Evolutionary conservation across 2,888 invertebrate genomes (phyloP).

Genomic region (Cheilosia pagana): DNA sequence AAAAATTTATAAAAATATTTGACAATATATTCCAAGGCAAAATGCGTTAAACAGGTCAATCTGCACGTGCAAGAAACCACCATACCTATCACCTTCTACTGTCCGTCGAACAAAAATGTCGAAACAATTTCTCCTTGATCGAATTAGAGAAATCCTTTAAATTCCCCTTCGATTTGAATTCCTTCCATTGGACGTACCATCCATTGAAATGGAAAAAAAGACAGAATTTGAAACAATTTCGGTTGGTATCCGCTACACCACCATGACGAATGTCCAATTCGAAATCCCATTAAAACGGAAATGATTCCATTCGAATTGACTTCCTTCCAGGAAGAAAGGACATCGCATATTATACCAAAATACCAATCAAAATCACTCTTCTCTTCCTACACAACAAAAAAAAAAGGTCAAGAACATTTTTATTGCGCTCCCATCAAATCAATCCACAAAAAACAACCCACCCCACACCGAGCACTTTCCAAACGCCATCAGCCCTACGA

Average conservation of each 20-base stretch:
- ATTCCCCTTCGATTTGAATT: constrained; percentile 4
- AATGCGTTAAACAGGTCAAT: no score
- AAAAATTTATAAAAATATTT: no score
- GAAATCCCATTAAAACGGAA: constrained; percentile 37
- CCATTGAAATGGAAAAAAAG: background rate
- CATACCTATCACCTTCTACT: no score
- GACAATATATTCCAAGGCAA: no score
- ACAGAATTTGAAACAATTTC: background rate
- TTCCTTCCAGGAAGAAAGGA: constrained; percentile 31
- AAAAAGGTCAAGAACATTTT: constrained; percentile 72
- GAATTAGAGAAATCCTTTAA: no score
- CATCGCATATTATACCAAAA: constrained; percentile 19
- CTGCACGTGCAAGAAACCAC: no score
- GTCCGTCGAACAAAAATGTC: no score
- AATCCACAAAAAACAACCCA: constrained; percentile 40
- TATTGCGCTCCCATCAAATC: constrained; percentile 67
- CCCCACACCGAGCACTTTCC: constrained; percentile 6
- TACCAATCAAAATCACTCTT: constrained; percentile 41
- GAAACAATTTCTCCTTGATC: no score
- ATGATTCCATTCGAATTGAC: constrained; percentile 53
- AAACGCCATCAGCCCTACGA: constrained; percentile 16
- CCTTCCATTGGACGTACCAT: background rate
- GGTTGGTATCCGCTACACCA: background rate
- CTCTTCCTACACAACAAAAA: background rate
- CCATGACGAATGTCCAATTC: constrained; percentile 32